Percentiles rank a stretch among this genome's conserved stretches.
These are phyloP conservation scores for Formica selysi DNA, from an alignment of 1,140 invertebrate genomes.

Conservation along the genomic window DNA sequence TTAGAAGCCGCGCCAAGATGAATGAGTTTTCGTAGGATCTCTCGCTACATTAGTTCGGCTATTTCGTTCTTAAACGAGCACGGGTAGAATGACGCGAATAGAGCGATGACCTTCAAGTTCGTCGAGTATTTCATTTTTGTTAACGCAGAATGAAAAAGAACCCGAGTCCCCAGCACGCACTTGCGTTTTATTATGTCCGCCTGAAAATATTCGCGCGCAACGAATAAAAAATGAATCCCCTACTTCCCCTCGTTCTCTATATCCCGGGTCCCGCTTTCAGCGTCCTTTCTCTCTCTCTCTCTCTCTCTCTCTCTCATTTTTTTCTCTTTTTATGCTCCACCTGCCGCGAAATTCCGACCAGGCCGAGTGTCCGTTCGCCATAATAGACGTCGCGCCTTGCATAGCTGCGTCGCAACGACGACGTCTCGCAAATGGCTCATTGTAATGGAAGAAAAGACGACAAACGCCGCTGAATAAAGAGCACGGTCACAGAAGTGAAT, in stretches of 20 bases:
- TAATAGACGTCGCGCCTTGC: slow-evolving; percentile 57
- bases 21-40: slow-evolving; percentile 40
- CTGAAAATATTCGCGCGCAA: slow-evolving; percentile 52
- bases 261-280: slow-evolving; percentile 8
- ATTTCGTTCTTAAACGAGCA: neutral
- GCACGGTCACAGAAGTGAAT: slow-evolving; percentile 42
- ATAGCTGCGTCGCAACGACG: slow-evolving; percentile 44
- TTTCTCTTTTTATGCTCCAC: slow-evolving; percentile 23
- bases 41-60: slow-evolving; percentile 7
- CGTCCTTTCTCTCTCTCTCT: neutral
- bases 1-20: slow-evolving; percentile 6
- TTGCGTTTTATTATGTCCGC: slow-evolving; percentile 53
- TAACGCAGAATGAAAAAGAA: neutral
- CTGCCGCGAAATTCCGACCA: slow-evolving; percentile 58
- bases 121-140: neutral
- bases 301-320: neutral
- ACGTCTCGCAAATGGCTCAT: slow-evolving; percentile 56
- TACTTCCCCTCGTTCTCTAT: neutral
- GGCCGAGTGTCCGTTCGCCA: slow-evolving; percentile 35
- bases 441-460: slow-evolving; percentile 61
- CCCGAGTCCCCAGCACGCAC: neutral
- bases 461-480: slow-evolving; percentile 56
- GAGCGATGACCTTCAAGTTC: neutral
- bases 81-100: neutral
- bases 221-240: slow-evolving; percentile 56